Evolutionary conservation across 2,888 invertebrate species (phyloP).

Genomic region (Eudasyphora cyanicolor): DNA sequence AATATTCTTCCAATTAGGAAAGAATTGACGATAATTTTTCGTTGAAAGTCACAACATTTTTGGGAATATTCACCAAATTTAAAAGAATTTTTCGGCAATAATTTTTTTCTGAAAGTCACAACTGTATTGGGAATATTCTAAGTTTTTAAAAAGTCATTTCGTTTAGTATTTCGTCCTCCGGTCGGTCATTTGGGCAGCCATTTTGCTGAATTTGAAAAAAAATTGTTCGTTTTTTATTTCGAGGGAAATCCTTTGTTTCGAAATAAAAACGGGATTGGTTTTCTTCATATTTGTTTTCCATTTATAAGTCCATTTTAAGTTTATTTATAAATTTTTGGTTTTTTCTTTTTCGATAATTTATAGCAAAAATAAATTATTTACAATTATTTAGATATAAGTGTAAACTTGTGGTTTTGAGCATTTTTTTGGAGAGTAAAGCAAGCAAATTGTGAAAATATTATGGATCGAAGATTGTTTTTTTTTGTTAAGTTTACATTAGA

Average conservation of each 20-base stretch:
- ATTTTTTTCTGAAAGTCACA: neutral
- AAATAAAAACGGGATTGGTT: constrained; percentile 42
- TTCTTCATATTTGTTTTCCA: constrained; percentile 27
- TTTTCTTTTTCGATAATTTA: constrained; percentile 48
- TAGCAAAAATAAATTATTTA: constrained; percentile 65
- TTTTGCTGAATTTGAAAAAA: no score
- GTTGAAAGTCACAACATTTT: constrained; percentile 38
- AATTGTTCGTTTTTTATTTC: constrained; percentile 16
- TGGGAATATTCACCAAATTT: neutral
- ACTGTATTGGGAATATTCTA: neutral
- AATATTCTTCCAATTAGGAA: no score
- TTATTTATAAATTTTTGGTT: constrained; percentile 22
- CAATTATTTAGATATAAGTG: constrained; percentile 26
- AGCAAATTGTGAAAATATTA: constrained; percentile 33
- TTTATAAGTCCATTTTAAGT: constrained; percentile 15
- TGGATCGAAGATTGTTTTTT: neutral
- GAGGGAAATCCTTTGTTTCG: neutral
- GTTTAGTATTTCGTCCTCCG: neutral
- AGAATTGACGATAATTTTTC: neutral
- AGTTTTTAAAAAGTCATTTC: neutral
- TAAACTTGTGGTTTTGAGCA: neutral
- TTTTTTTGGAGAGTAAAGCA: constrained; percentile 38
- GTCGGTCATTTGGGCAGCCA: neutral
- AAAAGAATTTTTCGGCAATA: neutral
- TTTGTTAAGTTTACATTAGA: constrained; percentile 68